These are phyloP conservation scores for Antheraea mylitta DNA, from an alignment of 1,140 invertebrate species.

Conservation along the genomic window DNA sequence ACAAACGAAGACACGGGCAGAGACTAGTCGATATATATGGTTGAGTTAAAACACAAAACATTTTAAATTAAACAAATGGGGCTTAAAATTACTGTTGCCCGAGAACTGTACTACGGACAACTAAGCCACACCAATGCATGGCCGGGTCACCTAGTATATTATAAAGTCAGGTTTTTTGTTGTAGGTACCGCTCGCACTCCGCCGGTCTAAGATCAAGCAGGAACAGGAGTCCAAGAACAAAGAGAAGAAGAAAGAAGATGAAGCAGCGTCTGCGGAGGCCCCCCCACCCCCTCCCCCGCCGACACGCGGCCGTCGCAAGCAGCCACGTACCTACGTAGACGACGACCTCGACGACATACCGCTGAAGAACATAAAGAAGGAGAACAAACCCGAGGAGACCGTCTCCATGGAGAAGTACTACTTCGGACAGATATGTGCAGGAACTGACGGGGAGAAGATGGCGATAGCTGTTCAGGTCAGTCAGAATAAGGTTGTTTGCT, in stretches of 20 bases:
- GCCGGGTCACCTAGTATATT: too few relatives aligned
- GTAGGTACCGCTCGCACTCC: constrained; percentile 55
- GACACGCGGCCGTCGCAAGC: constrained; percentile 43
- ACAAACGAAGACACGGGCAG: too few relatives aligned
- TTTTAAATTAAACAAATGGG: too few relatives aligned
- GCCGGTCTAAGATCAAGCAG: constrained; percentile 64
- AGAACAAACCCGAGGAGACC: constrained; percentile 59
- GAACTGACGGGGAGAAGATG: constrained; percentile 32
- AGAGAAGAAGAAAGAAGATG: constrained; percentile 36
- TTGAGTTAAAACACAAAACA: too few relatives aligned
- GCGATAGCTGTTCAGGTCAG: constrained; percentile 67
- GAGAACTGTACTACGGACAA: too few relatives aligned
- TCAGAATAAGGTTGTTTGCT: background rate
- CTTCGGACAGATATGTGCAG: constrained; percentile 78
- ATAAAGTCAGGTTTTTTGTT: background rate
- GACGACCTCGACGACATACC: constrained; percentile 66
- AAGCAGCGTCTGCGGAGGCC: constrained; percentile 31
- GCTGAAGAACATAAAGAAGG: constrained; percentile 74
- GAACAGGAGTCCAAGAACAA: constrained; percentile 43
- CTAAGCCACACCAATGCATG: too few relatives aligned
- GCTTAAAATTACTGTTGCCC: too few relatives aligned
- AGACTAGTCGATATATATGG: too few relatives aligned
- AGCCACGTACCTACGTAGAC: constrained; percentile 47
- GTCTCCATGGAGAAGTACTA: constrained; percentile 80
- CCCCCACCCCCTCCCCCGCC: constrained; percentile 5